phyloP scores from a whole-genome alignment of 2,888 invertebrate species.

The Frankliniella fusca region DNA sequence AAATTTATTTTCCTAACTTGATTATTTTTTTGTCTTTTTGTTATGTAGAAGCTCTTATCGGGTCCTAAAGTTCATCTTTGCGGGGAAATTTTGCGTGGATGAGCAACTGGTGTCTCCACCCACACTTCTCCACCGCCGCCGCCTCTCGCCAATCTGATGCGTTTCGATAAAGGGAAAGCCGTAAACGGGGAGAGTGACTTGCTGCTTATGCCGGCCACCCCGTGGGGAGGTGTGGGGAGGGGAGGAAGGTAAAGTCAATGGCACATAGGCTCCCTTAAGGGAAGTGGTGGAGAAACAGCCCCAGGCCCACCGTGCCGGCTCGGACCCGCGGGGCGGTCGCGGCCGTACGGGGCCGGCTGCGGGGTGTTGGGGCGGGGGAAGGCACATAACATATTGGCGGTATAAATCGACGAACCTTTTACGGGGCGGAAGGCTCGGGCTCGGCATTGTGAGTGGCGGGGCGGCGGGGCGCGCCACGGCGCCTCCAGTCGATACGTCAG shows the following conservation, averaged over 20 bases:
- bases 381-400: conserved; percentile 12
- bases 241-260: not conserved
- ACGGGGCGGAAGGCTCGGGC: not conserved
- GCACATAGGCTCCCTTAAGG: not conserved
- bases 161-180: not conserved
- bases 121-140: no score
- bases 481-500: no score
- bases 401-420: conserved; percentile 20
- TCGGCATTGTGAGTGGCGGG: no score
- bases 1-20: no score
- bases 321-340: not conserved
- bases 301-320: not conserved
- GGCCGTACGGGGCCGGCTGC: not conserved
- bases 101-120: no score
- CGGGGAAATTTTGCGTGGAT: no score
- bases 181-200: conserved; percentile 1
- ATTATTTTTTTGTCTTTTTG: no score
- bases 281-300: not conserved
- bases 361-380: no score
- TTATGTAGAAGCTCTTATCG: no score
- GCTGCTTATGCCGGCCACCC: not conserved
- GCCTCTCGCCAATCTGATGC: no score
- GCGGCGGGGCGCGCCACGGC: no score
- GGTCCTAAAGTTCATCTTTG: no score
- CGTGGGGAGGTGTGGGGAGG: not conserved